A percentile compares a stretch with the other conserved stretches of the same genome.
Conservation (phyloP, 2,797 vertebrate genomes). For the Ficedula albicollis region DNA sequence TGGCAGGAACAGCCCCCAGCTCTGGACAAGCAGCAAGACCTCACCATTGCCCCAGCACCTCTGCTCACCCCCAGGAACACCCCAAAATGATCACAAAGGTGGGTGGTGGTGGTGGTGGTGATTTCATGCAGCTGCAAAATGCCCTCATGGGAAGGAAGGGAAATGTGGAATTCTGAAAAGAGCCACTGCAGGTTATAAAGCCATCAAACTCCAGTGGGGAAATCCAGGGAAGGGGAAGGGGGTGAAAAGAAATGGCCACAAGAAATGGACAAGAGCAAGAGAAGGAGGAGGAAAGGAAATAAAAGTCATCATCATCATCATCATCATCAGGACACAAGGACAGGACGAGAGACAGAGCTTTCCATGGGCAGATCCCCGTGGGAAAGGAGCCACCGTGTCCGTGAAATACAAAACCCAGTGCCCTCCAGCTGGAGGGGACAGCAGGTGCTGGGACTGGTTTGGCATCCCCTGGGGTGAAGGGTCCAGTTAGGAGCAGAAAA, state of each 20-base stretch:
- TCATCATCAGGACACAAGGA: slow-evolving; percentile 67
- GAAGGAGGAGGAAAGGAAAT: slow-evolving; percentile 35
- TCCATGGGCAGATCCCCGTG: slow-evolving; percentile 48
- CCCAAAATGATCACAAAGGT: not conserved
- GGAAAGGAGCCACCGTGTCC: slow-evolving; percentile 67
- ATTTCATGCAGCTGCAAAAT: slow-evolving; percentile 64
- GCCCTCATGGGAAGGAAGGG: not conserved
- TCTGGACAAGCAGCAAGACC: not conserved
- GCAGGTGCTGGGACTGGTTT: slow-evolving; percentile 53
- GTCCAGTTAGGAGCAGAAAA: slow-evolving; percentile 81
- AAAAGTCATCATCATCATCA: slow-evolving; percentile 35
- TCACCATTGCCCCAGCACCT: not conserved
- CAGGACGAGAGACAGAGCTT: slow-evolving; percentile 70
- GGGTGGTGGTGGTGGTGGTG: slow-evolving; percentile 2
- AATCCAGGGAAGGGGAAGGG: slow-evolving; percentile 4
- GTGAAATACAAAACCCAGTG: slow-evolving; percentile 63
- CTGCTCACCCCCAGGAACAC: not conserved
- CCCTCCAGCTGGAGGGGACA: slow-evolving; percentile 22
- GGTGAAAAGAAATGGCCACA: slow-evolving; percentile 35
- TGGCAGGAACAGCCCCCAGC: not conserved
- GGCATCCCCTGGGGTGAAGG: slow-evolving; percentile 51
- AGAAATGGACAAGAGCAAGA: slow-evolving; percentile 20
- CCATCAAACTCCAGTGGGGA: slow-evolving; percentile 36
- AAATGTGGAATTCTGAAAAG: slow-evolving; percentile 8
- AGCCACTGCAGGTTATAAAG: slow-evolving; percentile 68